Base-by-base conservation (phyloP, 2,113 vertebrate species). In the Brachyhypopomus gauderio region DNA sequence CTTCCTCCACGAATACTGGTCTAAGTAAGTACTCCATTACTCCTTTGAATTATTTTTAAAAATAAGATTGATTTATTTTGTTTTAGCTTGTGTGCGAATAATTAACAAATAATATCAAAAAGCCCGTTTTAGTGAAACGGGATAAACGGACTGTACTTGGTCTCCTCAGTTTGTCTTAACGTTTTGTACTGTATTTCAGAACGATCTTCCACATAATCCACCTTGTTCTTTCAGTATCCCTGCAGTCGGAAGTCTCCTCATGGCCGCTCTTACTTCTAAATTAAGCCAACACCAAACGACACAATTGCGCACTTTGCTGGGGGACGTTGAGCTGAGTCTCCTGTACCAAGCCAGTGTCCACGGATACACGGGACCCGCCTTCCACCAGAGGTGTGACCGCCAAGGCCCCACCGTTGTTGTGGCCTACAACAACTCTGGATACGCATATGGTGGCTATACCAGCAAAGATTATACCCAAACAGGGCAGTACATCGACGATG, bases 371-470 rank as follows among this genome's bases (percentile, higher is more conserved):
- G 1, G 5, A 0, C 27, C 2, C 4, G 72, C 63, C 19, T 93
- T 93, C 77, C 89, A 91, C 83, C 63, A 86, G 36, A 78, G 14
- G 36, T 93, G 92, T 86, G 86, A 90, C 84, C 67, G 0, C 5
- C 77, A 16, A 67, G 23, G 85, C 1, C 89, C 90, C 55, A 92
- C 91, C 8, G 45, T 93, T 38, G 88, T 88, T 22, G 90, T 92
- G 74, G 90, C 89, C 22, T 93, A 90, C 52, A 93, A 92, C 41
- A 5, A 76, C 14, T 81, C 89, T 0, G 90, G 91, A 0, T 86
- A 48, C 66, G 77, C 92, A 66, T 93, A 91, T 76, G 92, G 92
- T 80, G 91, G 86, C 1, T 91, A 86, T 81, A 90, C 84, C 59
- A 82, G 73, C 41, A 85, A 82, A 25, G 52, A 87, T 55, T 82